A percentile compares a stretch with the other conserved stretches of the same genome.
Conservation (phyloP, 2,113 vertebrate genomes). For the Kobus ellipsiprymnus region DNA sequence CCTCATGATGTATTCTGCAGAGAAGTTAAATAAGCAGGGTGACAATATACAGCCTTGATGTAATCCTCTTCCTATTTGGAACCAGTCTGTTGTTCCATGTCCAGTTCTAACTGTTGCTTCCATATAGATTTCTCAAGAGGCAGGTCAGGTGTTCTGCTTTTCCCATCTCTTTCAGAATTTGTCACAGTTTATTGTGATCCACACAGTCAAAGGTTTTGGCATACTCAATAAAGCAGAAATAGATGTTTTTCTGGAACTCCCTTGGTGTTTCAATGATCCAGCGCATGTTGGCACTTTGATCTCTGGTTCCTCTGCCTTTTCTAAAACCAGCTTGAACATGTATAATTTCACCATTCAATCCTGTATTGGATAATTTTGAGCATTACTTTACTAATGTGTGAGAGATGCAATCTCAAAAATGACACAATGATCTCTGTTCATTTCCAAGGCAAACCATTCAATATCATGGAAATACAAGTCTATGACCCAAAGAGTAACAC, state of each 20-base stretch:
- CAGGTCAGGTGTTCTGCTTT: not conserved
- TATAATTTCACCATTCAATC: fast-evolving
- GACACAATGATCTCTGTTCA: fast-evolving
- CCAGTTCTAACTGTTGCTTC: not conserved
- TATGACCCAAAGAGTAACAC: not conserved
- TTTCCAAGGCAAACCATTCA: not conserved
- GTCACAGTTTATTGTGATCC: not conserved
- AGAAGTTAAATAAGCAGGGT: not conserved
- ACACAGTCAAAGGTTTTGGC: not conserved
- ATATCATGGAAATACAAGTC: fast-evolving
- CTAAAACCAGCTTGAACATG: not conserved
- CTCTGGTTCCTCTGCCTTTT: not conserved
- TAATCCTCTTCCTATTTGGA: not conserved
- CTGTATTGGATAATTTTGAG: not conserved
- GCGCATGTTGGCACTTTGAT: not conserved
- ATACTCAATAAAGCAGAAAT: not conserved
- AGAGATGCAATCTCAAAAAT: not conserved
- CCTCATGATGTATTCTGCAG: not conserved
- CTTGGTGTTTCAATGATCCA: not conserved
- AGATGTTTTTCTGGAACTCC: not conserved
- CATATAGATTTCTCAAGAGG: not conserved
- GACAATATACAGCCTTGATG: not conserved
- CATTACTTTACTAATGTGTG: not conserved
- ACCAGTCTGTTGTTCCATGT: not conserved
- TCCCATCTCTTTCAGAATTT: not conserved